Conservation (phyloP, 2,888 invertebrate genomes). For the Xestia ashworthii region DNA sequence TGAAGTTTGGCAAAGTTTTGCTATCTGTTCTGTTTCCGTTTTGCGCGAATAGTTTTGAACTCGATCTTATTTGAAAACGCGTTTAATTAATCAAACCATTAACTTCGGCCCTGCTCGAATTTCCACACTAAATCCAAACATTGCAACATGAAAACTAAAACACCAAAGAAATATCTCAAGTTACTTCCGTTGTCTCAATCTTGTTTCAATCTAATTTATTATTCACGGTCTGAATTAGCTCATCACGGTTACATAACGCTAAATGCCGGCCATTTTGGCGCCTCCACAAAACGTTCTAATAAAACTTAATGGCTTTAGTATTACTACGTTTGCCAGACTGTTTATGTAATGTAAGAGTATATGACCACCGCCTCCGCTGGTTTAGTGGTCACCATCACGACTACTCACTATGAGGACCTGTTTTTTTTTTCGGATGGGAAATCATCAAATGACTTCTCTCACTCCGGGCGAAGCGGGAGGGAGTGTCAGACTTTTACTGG, state of each 20-base stretch:
- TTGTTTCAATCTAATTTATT: slow-evolving; percentile 34
- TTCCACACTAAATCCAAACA: background rate
- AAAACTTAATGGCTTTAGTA: slow-evolving; percentile 12
- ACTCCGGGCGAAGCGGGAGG: too few species aligned
- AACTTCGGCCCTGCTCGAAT: background rate
- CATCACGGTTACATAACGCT: slow-evolving; percentile 44
- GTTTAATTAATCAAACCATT: background rate
- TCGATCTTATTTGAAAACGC: background rate
- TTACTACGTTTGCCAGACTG: slow-evolving; percentile 4
- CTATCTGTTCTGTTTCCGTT: background rate
- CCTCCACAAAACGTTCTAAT: slow-evolving; percentile 16
- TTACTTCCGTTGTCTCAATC: slow-evolving; percentile 19
- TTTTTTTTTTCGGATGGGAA: too few species aligned
- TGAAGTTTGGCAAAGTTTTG: background rate
- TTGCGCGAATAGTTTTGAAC: background rate
- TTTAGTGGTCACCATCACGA: too few species aligned
- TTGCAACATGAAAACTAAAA: background rate
- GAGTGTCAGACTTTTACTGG: too few species aligned
- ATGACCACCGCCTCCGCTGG: too few species aligned
- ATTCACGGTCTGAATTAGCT: slow-evolving; percentile 28
- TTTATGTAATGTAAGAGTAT: slow-evolving; percentile 16
- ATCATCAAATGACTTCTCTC: too few species aligned
- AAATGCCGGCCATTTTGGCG: slow-evolving; percentile 33
- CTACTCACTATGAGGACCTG: too few species aligned
- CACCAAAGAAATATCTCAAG: background rate